These are phyloP conservation scores for Triplophysa dalaica DNA, from an alignment of 2,113 vertebrate genomes.

Conservation along the genomic window DNA sequence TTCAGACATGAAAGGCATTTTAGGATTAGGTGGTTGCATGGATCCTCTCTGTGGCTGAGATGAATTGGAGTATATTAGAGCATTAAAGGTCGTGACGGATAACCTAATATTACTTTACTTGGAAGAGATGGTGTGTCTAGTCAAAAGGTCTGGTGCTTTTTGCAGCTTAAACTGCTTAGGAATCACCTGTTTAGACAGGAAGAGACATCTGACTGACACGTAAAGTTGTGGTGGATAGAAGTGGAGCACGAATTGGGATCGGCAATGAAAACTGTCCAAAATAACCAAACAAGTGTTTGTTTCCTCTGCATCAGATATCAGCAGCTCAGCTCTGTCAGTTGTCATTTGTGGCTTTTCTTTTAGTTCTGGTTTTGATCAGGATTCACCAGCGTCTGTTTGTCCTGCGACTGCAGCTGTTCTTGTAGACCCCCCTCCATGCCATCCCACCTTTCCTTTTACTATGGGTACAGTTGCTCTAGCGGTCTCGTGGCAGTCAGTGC, in stretches of 20 bases:
- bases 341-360: conserved; percentile 19
- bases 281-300: background rate
- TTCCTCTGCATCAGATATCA: background rate
- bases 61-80: conserved; percentile 56
- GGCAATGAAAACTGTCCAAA: background rate
- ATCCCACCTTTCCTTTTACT: background rate
- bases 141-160: background rate
- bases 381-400: conserved; percentile 34
- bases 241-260: too few species aligned
- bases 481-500: conserved; percentile 37
- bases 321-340: conserved; percentile 32
- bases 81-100: conserved; percentile 55
- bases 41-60: conserved; percentile 47
- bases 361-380: conserved; percentile 19
- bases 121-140: conserved; percentile 16
- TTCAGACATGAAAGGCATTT: conserved; percentile 57
- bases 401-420: conserved; percentile 51
- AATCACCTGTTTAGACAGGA: too few species aligned
- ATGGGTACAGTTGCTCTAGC: conserved; percentile 45
- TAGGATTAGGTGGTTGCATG: conserved; percentile 49
- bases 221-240: too few species aligned
- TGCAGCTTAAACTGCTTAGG: too few species aligned
- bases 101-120: conserved; percentile 29
- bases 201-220: too few species aligned
- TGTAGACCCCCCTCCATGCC: background rate